Base-by-base conservation (phyloP, 2,888 invertebrate genomes). In the Apodemia duryi region DNA sequence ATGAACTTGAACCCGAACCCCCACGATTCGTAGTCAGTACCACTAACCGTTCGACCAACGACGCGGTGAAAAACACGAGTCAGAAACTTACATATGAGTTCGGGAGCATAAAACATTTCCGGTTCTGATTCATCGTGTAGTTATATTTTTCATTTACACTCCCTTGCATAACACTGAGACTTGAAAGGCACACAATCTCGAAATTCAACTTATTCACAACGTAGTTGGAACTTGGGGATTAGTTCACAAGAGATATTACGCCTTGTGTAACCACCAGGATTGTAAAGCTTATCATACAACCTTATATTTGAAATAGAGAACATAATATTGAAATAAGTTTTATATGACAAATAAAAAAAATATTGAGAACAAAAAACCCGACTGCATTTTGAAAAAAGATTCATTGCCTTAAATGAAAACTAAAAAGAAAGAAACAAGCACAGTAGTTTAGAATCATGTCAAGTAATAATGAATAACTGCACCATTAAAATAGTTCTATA, bases 141-240 rank as follows among this genome's bases (percentile, higher is more conserved):
- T 54, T 29, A 54, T 54, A 54, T 54, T 54, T 54, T 54, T 54
- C 54, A 10, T 29, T 54, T 54, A 54, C 54, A 54, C 54, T 28
- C 11, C 11, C 9, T 43, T 43, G 11, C 43, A 13, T 46, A 46
- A 46, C 46, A 13, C 11, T 7, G 46, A 11, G 51, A 11, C 32
- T 4, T 2, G 43, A 13, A 46, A 4, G 43, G 13, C 54, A 29
- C 29, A 29, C 54, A 57, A 57, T 57, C 54, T 57, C 28, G 54
- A 11, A 29, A 32, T 11, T 4, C 29, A 32, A 57, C 52, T 52
- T 52, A 52, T 52, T 28, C 28, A 11, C 32, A 46, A 49, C 13
- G 21, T n/a, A 49, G 13, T 35, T 35, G 57, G 57, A 57, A 57
- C 57, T 57, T 57, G 57, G 57, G n/a, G 57, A 57, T 57, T 57